Evolutionary conservation across 92 coral and sea anemone genomes (phyloP), one percentile per base, ranked within the genome.

Genomic region (Epizoanthus illoricatus): DNA sequence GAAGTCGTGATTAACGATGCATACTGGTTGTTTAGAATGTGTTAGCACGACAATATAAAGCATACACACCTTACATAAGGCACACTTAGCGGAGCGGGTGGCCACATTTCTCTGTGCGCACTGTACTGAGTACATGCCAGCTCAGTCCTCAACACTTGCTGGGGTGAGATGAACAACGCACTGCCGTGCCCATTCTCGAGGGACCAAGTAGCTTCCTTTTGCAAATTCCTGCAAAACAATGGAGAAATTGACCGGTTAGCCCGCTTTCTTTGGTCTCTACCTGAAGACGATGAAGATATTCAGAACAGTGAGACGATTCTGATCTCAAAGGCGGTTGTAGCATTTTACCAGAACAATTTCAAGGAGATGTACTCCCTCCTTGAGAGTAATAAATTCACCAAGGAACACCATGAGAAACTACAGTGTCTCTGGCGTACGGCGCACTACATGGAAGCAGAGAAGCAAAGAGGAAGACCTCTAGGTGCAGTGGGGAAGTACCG

Each of bases 401-500:
- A 89, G 72, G 73, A 87, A 28, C 86, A 81, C 80, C 99, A 96
- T 84, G 99, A 91, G 71, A 92, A 90, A 23, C 80, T 96, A 59
- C 98, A 93, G 79, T 87, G 97, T 49, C 79, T 96, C 10, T 96
- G 99, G 99, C 85, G 93, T 61, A 91, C 93, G 3, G 99, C 99
- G 45, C 96, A 90, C 62, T 96, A 96, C 85, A 83, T 91, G 28
- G 98, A 96, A 81, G 99, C 98, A 0, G 99, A 96, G 79, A 87
- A 88, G 52, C 92, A 83, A n/a, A 90, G 97, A 17, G 98, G 95
- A 7, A 84, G 97, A 28, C 95, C 98, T 0, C 78, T 96, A 76
- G 99, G 95, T 4, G 98, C 99, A 36, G 99, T 93, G 66, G 98
- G 94, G 39, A 93, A 96, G 89, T 96, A 96, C 84, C 87, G 99